phyloP scores from a whole-genome alignment of 2,888 invertebrate genomes.

The Cordylochernes scorpioides region DNA sequence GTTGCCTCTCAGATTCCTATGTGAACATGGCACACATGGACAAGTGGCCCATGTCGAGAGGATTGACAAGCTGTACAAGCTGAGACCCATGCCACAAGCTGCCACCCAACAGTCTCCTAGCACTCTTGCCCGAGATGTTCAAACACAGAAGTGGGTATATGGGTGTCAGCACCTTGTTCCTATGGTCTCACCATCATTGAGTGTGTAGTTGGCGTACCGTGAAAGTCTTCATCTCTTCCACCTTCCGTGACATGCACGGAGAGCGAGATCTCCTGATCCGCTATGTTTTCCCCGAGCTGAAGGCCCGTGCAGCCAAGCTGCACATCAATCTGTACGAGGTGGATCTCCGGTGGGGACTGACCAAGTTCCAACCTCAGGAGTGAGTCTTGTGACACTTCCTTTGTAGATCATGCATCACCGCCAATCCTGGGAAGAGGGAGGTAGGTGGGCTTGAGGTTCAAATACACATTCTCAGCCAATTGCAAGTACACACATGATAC shows the following conservation, averaged over 20 bases:
- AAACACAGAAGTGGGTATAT: too few relatives aligned
- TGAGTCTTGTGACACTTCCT: too few relatives aligned
- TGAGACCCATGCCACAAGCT: too few relatives aligned
- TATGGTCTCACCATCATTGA: background rate
- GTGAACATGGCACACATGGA: slow-evolving; percentile 21
- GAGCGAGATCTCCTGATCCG: slow-evolving; percentile 25
- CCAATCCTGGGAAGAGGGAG: too few relatives aligned
- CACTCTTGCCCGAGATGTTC: too few relatives aligned
- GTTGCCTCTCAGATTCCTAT: slow-evolving; percentile 24
- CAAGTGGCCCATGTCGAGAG: slow-evolving; percentile 23
- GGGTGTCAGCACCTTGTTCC: background rate
- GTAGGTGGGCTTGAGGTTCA: too few relatives aligned
- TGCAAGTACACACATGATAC: background rate
- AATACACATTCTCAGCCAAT: background rate
- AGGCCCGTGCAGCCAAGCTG: slow-evolving; percentile 19
- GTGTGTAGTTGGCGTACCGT: slow-evolving; percentile 22
- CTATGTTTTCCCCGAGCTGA: slow-evolving; percentile 25
- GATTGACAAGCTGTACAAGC: slow-evolving; percentile 22
- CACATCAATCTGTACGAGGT: slow-evolving; percentile 21
- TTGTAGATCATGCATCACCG: too few relatives aligned
- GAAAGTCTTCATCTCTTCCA: slow-evolving; percentile 26
- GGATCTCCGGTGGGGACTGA: slow-evolving; percentile 27
- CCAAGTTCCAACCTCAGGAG: slow-evolving; percentile 22
- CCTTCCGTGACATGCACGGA: slow-evolving; percentile 27
- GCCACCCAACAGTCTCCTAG: too few relatives aligned